Evolutionary conservation across 2,888 invertebrate genomes (phyloP), one percentile per base, ranked within the genome.

Genomic region (Drosophila atripex): DNA sequence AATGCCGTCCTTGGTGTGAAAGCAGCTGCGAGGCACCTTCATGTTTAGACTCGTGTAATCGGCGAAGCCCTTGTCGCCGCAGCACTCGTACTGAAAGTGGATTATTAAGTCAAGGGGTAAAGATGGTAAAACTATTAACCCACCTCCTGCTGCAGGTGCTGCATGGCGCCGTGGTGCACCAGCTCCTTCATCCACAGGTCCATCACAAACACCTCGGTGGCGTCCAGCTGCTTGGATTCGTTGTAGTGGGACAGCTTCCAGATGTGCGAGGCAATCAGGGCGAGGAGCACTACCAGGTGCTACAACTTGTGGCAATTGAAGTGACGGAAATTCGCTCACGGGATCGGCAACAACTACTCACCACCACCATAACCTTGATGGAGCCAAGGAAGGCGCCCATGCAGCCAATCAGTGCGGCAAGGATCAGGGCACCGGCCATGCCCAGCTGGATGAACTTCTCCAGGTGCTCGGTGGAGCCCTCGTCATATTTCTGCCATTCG

Each of bases 311-410:
- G 8, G 4, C 43, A 9, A 7, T 35, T 43, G 14, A 39, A 66
- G 18, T 57, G 30, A 21, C 32, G 6, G 35, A n/a, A n/a, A 35
- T 32, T 21, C 16, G 30, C 50, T 14, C 6, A 9, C 2, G 18
- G 14, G 8, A 5, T n/a, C 6, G 2, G 11, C 3, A 8, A 3
- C 12, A n/a, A 1, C 18, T 47, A 70, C 88, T 73, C 52, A 89
- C 89, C 74, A 82, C 58, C 12, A 78, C 72, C 46, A 90, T 68
- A 12, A 89, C 79, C 57, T 85, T 89, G 21, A 89, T 86, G 21
- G 89, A 89, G 16, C 89, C 89, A 50, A 88, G 60, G n/a, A 84
- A 80, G 8, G 90, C 86, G 1, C 86, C 89, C 9, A 76, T 63
- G 50, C 90, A 90, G 35, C 89, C 89, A 6, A 90, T 71, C 39